A percentile compares a stretch with the other conserved stretches of the same genome.
Evolutionary conservation across 2,113 vertebrate genomes (phyloP).

Genomic region (Oenanthe melanoleuca): DNA sequence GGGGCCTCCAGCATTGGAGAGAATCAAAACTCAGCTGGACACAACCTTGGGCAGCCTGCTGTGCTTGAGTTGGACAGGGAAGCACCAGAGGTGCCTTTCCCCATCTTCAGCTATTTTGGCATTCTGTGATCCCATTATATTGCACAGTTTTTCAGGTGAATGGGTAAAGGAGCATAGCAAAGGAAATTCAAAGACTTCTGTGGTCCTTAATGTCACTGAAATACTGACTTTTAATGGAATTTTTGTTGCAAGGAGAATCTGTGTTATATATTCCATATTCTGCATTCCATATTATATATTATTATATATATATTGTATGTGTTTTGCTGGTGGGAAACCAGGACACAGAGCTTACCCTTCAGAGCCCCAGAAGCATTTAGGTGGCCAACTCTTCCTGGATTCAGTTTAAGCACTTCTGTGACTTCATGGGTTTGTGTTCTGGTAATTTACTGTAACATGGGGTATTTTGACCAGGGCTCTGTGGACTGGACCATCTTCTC

Average conservation of each 20-base stretch:
- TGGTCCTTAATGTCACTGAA: neutral
- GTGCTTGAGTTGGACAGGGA: neutral
- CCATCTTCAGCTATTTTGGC: neutral
- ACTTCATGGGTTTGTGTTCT: neutral
- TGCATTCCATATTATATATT: neutral
- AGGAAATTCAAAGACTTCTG: neutral
- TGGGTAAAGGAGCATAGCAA: neutral
- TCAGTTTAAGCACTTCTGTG: neutral
- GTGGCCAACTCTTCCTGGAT: neutral
- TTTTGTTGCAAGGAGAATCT: neutral
- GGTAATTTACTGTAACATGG: neutral
- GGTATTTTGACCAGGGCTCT: neutral
- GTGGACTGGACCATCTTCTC: neutral
- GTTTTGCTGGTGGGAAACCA: neutral
- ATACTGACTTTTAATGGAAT: neutral
- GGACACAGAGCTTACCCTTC: neutral
- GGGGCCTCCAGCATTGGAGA: neutral
- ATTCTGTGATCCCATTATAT: neutral
- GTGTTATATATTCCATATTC: neutral
- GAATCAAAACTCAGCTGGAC: neutral
- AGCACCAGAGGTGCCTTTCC: neutral
- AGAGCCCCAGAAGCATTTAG: neutral
- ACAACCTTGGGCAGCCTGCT: neutral
- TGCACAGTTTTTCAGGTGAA: neutral
- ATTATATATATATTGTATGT: no score